These are phyloP conservation scores for Nycticebus coucang DNA, from an alignment of 2,113 vertebrate genomes.

Conservation along the genomic window DNA sequence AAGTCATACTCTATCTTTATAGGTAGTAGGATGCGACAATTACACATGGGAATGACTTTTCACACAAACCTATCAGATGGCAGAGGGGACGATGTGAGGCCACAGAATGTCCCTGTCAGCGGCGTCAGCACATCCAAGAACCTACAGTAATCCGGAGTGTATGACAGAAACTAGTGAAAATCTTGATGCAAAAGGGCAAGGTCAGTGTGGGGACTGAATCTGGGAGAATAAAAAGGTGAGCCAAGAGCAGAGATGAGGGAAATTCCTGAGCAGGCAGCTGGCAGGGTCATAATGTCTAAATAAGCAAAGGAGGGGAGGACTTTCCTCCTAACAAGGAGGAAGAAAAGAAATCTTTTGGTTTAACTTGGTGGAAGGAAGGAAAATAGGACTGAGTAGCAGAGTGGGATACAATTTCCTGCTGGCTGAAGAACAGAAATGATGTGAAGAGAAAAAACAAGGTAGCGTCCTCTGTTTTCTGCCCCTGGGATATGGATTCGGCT, in stretches of 20 bases:
- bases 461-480: background rate
- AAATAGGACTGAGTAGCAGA: background rate
- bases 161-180: no score
- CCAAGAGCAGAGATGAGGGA: background rate
- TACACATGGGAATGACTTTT: rapidly evolving
- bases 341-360: background rate
- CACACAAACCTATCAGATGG: background rate
- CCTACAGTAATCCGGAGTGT: background rate
- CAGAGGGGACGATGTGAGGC: rapidly evolving
- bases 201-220: background rate
- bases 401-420: background rate
- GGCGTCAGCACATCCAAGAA: no score
- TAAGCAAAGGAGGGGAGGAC: background rate
- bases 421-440: background rate
- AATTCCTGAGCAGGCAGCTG: background rate
- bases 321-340: background rate
- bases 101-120: rapidly evolving
- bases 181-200: background rate
- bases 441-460: background rate
- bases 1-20: background rate
- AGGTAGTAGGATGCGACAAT: rapidly evolving
- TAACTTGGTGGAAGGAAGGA: background rate
- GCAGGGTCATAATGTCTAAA: rapidly evolving
- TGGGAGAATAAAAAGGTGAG: no score
- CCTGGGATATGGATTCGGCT: background rate